These are phyloP conservation scores for Drosophila ochracea DNA, from an alignment of 2,888 invertebrate genomes.

Conservation along the genomic window DNA sequence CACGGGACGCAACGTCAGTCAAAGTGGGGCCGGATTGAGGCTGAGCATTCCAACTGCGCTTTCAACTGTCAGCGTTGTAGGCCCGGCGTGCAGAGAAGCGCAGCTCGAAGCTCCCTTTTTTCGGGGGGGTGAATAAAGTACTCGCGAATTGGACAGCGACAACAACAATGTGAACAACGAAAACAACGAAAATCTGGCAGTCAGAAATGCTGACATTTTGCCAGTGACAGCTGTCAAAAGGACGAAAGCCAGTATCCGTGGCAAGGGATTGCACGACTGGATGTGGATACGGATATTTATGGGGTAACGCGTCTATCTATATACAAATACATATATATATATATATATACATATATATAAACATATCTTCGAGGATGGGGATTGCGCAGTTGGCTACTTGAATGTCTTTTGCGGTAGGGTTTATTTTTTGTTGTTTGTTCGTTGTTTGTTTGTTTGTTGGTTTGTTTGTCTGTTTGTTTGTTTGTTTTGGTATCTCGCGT, in stretches of 20 bases:
- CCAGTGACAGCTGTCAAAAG: conserved; percentile 61
- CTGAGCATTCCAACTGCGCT: conserved; percentile 63
- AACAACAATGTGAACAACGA: conserved; percentile 10
- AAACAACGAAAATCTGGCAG: conserved; percentile 56
- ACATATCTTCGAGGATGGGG: neutral
- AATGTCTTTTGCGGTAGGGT: conserved; percentile 44
- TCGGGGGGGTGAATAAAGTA: conserved; percentile 23
- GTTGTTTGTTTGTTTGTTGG: conserved; percentile 5
- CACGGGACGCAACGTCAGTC: conserved; percentile 33
- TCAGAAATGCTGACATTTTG: conserved; percentile 62
- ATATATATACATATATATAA: neutral
- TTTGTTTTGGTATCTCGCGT: conserved; percentile 10
- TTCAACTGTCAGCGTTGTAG: conserved; percentile 60
- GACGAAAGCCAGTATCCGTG: conserved; percentile 30
- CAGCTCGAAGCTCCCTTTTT: conserved; percentile 22
- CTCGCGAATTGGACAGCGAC: conserved; percentile 40
- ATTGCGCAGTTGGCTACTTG: conserved; percentile 21
- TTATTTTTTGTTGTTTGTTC: conserved; percentile 1
- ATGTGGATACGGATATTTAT: conserved; percentile 38
- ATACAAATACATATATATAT: neutral
- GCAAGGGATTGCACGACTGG: conserved; percentile 40
- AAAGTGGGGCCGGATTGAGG: conserved; percentile 1
- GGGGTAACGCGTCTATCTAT: conserved; percentile 2
- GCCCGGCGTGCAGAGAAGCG: conserved; percentile 71
- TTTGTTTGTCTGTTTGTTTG: neutral